Conservation (phyloP, 2,113 vertebrate genomes). For the Hassar affinis region DNA sequence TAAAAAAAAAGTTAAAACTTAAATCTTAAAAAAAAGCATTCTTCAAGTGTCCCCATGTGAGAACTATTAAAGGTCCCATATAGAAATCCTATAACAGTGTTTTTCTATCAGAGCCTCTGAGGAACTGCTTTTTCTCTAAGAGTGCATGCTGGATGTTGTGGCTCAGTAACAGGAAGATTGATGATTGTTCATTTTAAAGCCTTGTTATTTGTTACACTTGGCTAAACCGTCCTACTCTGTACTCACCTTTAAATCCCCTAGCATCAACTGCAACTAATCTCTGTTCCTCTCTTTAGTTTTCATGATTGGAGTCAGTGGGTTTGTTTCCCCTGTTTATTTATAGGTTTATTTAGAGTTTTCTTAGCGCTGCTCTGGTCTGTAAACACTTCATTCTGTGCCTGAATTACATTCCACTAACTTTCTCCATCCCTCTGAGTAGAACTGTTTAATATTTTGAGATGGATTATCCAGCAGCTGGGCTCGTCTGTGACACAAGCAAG, state of each 20-base stretch:
- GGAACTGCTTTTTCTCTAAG: neutral
- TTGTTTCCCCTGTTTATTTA: neutral
- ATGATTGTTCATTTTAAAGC: constrained; percentile 14
- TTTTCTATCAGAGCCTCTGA: neutral
- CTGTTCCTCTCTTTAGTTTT: constrained; percentile 5
- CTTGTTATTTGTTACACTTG: constrained; percentile 12
- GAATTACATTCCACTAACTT: neutral
- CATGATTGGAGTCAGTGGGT: constrained; percentile 8
- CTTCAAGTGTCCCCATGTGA: neutral
- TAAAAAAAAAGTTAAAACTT: neutral
- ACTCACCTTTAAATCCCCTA: neutral
- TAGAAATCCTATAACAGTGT: neutral
- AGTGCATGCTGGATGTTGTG: neutral
- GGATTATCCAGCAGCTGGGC: neutral
- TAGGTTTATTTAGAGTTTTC: neutral
- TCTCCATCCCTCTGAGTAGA: neutral
- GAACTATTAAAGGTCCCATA: neutral
- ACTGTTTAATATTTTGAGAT: neutral
- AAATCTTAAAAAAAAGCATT: neutral
- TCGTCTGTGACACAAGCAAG: neutral
- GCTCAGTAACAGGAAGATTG: constrained; percentile 1
- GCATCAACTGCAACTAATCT: neutral
- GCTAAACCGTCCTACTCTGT: neutral
- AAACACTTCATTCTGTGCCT: neutral
- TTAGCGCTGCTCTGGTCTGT: neutral